Evolutionary conservation across 1,140 invertebrate genomes (phyloP), one percentile per base, ranked within the genome.

Genomic region (Aphelenchoides fujianensis): DNA sequence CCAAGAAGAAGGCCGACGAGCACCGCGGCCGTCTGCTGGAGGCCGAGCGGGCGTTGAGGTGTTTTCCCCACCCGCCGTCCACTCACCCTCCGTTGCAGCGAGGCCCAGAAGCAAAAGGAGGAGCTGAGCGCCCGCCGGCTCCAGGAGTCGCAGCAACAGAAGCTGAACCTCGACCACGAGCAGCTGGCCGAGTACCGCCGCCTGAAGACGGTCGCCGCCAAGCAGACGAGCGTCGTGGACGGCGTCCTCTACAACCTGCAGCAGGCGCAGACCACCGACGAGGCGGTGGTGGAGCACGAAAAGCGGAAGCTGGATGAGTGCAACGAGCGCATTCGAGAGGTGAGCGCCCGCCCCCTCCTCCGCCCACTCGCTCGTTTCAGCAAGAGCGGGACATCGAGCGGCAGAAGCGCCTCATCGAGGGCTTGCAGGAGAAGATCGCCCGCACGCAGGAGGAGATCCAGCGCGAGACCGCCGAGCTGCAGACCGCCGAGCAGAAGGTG

Each of bases 1-100:
- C 75, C 3, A 30, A 78, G 37, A 69, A 70, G n/a, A 72, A 41
- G 23, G 79, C 80, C 0, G 75, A 81, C 16, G 67, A 68, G 27
- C 73, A 76, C 34, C 41, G n/a, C 34, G 63, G 27, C 1, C 32
- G 68, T 27, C 32, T 81, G 16, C 59, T 55, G 12, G 53, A 76
- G 3, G 30, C 76, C 2, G 52, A 79, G 35, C 35, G 57, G 31
- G 32, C 36, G n/a, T n/a, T 70, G 23, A 55, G 32, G 79, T 78
- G 19, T 36, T 55, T 59, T 59, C 27, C 19, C 5, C n/a, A n/a
- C n/a, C n/a, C n/a, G 28, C 34, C 19, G 7, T 16, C 34, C 23
- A 59, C 28, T 59, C 55, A 7, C 55, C 12, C 23, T 59, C 5
- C 28, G 28, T 5, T 59, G 12, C 23, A 59, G 55, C 5, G 19